Evolutionary conservation across 2,113 vertebrate species (phyloP).

Genomic region (Sprattus sprattus): DNA sequence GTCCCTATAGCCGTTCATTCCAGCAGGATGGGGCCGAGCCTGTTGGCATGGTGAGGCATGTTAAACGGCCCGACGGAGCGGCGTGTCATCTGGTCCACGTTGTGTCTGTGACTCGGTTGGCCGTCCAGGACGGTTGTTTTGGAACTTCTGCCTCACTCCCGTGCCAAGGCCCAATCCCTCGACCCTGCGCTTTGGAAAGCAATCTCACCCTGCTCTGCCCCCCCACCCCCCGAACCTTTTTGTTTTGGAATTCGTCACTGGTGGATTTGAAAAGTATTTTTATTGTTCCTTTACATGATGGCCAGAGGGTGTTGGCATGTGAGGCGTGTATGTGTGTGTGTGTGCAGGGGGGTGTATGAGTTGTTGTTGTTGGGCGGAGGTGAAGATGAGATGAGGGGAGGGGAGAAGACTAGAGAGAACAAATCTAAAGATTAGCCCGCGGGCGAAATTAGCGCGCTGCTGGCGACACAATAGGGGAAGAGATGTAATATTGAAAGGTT

Average conservation of each 20-base stretch:
- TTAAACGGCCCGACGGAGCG: conserved; percentile 77
- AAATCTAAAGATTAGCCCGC: conserved; percentile 47
- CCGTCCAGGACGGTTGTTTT: conserved; percentile 54
- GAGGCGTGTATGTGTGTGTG: not conserved
- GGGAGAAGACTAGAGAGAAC: conserved; percentile 30
- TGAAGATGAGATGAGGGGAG: not conserved
- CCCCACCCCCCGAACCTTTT: conserved; percentile 58
- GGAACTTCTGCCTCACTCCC: conserved; percentile 51
- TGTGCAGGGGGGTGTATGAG: not conserved
- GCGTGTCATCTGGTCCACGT: conserved; percentile 77
- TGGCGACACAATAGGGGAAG: conserved; percentile 67
- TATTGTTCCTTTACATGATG: conserved; percentile 49
- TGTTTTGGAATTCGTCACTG: conserved; percentile 53
- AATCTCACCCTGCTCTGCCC: conserved; percentile 39
- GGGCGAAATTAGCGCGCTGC: conserved; percentile 68
- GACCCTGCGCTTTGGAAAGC: conserved; percentile 59
- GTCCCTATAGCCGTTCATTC: conserved; percentile 69
- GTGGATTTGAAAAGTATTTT: conserved; percentile 55
- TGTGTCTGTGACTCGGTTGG: conserved; percentile 71
- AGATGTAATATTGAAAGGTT: conserved; percentile 77
- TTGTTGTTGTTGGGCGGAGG: not conserved
- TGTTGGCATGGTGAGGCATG: conserved; percentile 72
- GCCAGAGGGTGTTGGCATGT: not conserved
- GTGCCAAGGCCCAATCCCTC: conserved; percentile 64
- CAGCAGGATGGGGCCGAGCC: not conserved